Base-by-base conservation (phyloP, 2,888 invertebrate species). In the Cataglyphis rosenhaueri region DNA sequence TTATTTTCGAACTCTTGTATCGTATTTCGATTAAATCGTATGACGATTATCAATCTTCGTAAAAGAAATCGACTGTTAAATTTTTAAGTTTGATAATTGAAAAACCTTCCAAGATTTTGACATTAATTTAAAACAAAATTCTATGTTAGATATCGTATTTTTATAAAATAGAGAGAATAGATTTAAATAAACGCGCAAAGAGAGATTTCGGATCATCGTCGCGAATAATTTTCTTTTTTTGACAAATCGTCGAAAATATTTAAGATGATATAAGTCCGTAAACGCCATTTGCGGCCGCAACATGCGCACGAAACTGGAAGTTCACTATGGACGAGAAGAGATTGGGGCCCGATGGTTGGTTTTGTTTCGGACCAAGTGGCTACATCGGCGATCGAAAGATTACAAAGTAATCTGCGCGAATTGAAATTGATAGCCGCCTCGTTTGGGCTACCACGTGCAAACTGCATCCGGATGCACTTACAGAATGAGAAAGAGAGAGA, bases 341-440 rank as follows among this genome's bases (percentile, higher is more conserved):
- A 44, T 15, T 61, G 79, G 78, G 76, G 66, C 59, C 35, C 59
- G 89, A 85, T 70, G 83, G 85, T 86, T 86, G 76, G 62, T 85
- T 84, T 75, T 82, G 82, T 84, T 86, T 86, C 71, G 75, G 25
- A 83, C 70, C 71, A 83, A 84, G 83, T 84, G 83, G 81, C 75
- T 88, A 79, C 84, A 84, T 84, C 81, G 84, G 68, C 57, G 52
- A 64, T 29, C 66, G 65, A 66, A 81, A 85, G 87, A 86, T 87
- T 85, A 85, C 85, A 85, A 88, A 84, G 82, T 85, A 59, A 84
- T 32, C 76, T 52, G 75, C 78, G 21, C 68, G 74, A 79, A 79
- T 70, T 79, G 59, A 79, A 68, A 79, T 79, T 78, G 78, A 79
- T 70, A 79, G 70, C 78, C 44, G 21, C 21, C 35, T 79, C 64